A percentile compares a stretch with the other conserved stretches of the same genome.
Conservation (phyloP, 2,888 invertebrate species). For the Ligdia adustata region DNA sequence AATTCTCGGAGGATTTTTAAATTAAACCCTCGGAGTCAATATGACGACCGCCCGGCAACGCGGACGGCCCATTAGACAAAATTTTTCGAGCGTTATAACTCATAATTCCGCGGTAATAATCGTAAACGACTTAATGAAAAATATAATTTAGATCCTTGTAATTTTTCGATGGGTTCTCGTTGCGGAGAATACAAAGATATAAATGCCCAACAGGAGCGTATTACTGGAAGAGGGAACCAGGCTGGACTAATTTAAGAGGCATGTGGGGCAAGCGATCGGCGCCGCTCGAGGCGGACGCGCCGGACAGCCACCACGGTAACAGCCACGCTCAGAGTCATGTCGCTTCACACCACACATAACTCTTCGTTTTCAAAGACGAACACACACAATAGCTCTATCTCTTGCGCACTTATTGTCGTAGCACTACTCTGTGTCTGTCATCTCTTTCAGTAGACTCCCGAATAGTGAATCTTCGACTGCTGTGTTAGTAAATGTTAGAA, state of each 20-base stretch:
- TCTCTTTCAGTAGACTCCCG: conserved; percentile 26
- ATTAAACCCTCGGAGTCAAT: conserved; percentile 49
- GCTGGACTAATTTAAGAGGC: conserved; percentile 91
- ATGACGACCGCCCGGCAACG: conserved; percentile 34
- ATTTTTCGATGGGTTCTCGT: conserved; percentile 25
- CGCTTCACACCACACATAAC: conserved; percentile 18
- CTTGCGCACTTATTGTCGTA: conserved; percentile 28
- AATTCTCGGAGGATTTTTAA: conserved; percentile 52
- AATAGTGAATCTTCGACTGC: conserved; percentile 24
- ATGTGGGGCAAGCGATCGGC: conserved; percentile 89
- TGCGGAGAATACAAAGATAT: conserved; percentile 30
- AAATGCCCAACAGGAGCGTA: conserved; percentile 81
- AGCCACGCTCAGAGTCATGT: conserved; percentile 13
- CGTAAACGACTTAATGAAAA: conserved; percentile 48
- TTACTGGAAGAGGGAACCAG: conserved; percentile 91
- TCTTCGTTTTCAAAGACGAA: conserved; percentile 12
- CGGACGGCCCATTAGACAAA: conserved; percentile 29
- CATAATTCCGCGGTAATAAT: conserved; percentile 49
- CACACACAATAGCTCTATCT: conserved; percentile 32
- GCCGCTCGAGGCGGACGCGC: conserved; percentile 41
- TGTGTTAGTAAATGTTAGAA: conserved; percentile 31
- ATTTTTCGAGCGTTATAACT: conserved; percentile 44
- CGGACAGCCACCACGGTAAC: conserved; percentile 68
- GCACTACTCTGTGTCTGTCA: conserved; percentile 24
- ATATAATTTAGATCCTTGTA: conserved; percentile 33